Conservation (phyloP, 2,113 vertebrate genomes). For the Zosterops hypoxanthus region DNA sequence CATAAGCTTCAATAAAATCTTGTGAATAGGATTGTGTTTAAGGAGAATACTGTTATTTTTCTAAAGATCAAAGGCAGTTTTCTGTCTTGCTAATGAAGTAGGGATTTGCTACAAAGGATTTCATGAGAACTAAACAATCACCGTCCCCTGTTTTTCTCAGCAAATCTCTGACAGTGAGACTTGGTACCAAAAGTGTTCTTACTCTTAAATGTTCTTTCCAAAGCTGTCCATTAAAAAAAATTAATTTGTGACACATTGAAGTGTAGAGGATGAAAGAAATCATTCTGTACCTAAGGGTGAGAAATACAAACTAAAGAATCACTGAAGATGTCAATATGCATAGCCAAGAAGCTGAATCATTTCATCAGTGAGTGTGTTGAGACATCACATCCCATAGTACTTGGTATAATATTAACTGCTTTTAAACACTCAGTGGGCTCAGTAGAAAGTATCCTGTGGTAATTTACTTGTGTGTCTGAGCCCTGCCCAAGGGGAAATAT, state of each 20-base stretch:
- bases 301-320: background rate
- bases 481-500: background rate
- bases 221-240: background rate
- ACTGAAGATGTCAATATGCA: background rate
- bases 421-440: background rate
- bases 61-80: background rate
- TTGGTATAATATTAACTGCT: background rate
- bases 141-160: background rate
- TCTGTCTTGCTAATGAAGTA: background rate
- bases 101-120: background rate
- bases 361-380: background rate
- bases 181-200: background rate
- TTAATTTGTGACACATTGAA: background rate
- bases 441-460: background rate
- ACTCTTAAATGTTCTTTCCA: background rate
- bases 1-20: background rate
- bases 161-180: background rate
- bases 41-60: background rate
- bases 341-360: background rate
- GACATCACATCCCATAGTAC: background rate
- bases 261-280: background rate
- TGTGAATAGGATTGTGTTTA: background rate
- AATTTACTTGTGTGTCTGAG: background rate
- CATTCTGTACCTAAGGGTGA: background rate
- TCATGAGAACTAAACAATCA: background rate